phyloP scores from a whole-genome alignment of 2,113 vertebrate genomes.

The Thinocorus orbignyianus region DNA sequence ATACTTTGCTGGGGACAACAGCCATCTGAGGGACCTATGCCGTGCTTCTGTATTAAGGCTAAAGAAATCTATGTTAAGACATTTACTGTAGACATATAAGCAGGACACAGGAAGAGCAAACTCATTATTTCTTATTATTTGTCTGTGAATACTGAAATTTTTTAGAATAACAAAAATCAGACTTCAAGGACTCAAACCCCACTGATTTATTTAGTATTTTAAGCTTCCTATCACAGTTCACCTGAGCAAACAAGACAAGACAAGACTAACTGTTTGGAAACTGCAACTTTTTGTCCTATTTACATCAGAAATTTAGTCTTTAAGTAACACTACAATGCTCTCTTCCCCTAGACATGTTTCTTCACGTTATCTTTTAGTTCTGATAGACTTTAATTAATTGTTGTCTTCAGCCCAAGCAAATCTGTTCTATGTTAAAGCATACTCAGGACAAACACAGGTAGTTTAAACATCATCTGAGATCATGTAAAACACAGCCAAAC shows the following conservation, averaged over 20 bases:
- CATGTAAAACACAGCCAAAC: neutral
- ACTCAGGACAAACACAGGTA: neutral
- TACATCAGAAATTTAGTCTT: neutral
- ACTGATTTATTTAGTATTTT: neutral
- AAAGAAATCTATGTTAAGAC: neutral
- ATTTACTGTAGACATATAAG: neutral
- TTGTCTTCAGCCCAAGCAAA: neutral
- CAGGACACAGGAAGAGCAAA: neutral
- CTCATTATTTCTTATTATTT: neutral
- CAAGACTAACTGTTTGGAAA: neutral
- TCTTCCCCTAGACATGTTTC: neutral
- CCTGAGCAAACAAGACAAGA: neutral
- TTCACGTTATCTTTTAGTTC: neutral
- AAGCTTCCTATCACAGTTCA: neutral
- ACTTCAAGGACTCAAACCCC: neutral
- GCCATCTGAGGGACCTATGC: neutral
- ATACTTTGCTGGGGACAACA: neutral
- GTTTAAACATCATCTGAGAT: neutral
- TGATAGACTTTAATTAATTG: neutral
- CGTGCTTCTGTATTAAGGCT: neutral
- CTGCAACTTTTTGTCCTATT: neutral
- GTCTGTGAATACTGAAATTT: too few relatives aligned
- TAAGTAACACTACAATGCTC: neutral
- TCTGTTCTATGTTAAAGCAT: neutral
- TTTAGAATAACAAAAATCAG: too few relatives aligned